Evolutionary conservation across 2,797 vertebrate species (phyloP).

Genomic region (Hapalemur alaotrensis): DNA sequence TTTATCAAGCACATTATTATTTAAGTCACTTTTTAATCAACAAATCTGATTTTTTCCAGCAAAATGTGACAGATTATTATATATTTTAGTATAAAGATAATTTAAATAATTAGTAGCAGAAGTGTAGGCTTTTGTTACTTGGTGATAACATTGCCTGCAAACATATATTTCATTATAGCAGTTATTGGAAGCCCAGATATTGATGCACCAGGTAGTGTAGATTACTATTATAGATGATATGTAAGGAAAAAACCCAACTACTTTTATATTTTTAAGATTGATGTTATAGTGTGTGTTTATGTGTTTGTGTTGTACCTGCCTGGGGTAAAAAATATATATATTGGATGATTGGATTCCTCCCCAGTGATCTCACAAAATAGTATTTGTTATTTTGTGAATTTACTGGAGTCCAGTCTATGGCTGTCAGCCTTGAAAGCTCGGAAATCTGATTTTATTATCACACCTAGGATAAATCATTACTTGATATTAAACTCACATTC

Average conservation of each 20-base stretch:
- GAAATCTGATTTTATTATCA: background rate
- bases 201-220: background rate
- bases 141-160: background rate
- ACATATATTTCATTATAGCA: background rate
- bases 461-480: background rate
- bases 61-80: background rate
- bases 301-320: background rate
- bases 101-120: background rate
- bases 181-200: background rate
- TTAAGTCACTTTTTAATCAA: background rate
- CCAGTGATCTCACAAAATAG: background rate
- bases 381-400: background rate
- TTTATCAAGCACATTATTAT: background rate
- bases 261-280: background rate
- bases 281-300: background rate
- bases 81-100: background rate
- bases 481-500: background rate
- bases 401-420: background rate
- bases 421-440: background rate
- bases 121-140: background rate
- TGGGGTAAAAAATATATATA: background rate
- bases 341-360: background rate
- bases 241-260: background rate
- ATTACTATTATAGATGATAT: background rate
- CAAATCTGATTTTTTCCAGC: background rate